A percentile compares a stretch with the other conserved stretches of the same genome.
These are phyloP conservation scores for Myrmecophaga tridactyla DNA, from an alignment of 2,113 vertebrate genomes.

Conservation along the genomic window DNA sequence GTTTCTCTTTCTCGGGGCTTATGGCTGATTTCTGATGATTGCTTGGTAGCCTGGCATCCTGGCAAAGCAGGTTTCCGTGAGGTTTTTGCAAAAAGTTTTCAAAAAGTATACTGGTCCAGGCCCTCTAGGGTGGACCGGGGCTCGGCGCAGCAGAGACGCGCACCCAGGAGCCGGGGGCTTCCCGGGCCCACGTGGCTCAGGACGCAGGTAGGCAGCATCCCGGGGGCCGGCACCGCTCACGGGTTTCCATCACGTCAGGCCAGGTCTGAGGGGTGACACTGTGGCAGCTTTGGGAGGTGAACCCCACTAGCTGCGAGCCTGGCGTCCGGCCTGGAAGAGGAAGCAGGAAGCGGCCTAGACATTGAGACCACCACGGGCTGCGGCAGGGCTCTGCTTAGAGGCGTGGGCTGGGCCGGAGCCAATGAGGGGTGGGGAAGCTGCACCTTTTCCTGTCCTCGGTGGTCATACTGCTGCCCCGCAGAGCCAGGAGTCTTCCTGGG, in stretches of 20 bases:
- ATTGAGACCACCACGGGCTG: neutral
- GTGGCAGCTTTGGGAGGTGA: neutral
- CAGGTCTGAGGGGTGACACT: neutral
- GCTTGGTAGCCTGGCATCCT: neutral
- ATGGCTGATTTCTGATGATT: neutral
- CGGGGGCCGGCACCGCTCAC: neutral
- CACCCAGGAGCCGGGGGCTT: neutral
- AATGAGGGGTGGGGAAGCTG: neutral
- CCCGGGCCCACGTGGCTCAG: neutral
- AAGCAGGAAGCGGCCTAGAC: conserved; percentile 54
- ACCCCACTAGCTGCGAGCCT: neutral
- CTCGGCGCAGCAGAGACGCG: neutral
- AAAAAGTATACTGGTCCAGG: neutral
- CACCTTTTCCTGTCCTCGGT: too few relatives aligned
- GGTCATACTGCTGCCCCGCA: too few relatives aligned
- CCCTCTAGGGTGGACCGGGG: neutral
- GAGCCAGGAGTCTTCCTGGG: neutral
- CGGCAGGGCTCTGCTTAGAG: neutral
- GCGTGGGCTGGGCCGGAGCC: neutral
- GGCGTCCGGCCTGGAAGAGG: conserved; percentile 43
- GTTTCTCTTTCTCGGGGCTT: neutral
- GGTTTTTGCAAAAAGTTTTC: neutral
- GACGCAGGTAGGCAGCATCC: neutral
- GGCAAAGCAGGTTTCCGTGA: conserved; percentile 1
- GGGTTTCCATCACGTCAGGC: neutral